These are phyloP conservation scores for Drosophila infuscata DNA, from an alignment of 2,888 invertebrate species.

Conservation along the genomic window DNA sequence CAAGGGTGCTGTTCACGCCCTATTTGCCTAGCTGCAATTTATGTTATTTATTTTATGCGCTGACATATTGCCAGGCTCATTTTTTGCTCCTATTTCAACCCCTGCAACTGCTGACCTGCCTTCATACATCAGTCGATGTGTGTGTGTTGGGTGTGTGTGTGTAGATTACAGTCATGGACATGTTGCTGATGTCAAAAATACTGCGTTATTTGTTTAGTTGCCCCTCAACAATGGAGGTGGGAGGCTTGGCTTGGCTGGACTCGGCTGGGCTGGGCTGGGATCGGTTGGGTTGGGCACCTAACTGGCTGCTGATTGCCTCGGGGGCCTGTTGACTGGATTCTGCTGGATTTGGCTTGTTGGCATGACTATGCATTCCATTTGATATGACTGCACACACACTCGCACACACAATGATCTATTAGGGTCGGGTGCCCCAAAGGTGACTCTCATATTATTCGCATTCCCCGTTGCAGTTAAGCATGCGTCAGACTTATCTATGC, in stretches of 20 bases:
- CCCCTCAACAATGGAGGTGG: background rate
- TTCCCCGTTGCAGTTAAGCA: slow-evolving; percentile 45
- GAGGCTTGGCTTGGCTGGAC: slow-evolving; percentile 9
- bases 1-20: slow-evolving; percentile 23
- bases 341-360: slow-evolving; percentile 34
- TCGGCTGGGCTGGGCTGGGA: slow-evolving; percentile 8
- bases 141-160: slow-evolving; percentile 18
- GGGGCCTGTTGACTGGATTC: slow-evolving; percentile 20
- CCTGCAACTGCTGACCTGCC: slow-evolving; percentile 57
- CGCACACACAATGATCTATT: slow-evolving; percentile 71
- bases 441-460: slow-evolving; percentile 72
- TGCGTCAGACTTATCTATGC: slow-evolving; percentile 71
- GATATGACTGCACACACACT: slow-evolving; percentile 53
- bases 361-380: slow-evolving; percentile 81
- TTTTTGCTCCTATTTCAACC: slow-evolving; percentile 41
- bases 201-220: slow-evolving; percentile 70
- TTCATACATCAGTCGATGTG: slow-evolving; percentile 67
- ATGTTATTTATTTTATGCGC: slow-evolving; percentile 70
- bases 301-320: slow-evolving; percentile 6
- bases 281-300: slow-evolving; percentile 3
- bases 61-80: slow-evolving; percentile 76
- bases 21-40: slow-evolving; percentile 56
- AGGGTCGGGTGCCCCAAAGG: slow-evolving; percentile 62
- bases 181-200: slow-evolving; percentile 66
- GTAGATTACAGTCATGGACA: slow-evolving; percentile 55